A percentile compares a stretch with the other conserved stretches of the same genome.
Evolutionary conservation across 2,113 vertebrate genomes (phyloP).

Genomic region (Pycnonotus jocosus): DNA sequence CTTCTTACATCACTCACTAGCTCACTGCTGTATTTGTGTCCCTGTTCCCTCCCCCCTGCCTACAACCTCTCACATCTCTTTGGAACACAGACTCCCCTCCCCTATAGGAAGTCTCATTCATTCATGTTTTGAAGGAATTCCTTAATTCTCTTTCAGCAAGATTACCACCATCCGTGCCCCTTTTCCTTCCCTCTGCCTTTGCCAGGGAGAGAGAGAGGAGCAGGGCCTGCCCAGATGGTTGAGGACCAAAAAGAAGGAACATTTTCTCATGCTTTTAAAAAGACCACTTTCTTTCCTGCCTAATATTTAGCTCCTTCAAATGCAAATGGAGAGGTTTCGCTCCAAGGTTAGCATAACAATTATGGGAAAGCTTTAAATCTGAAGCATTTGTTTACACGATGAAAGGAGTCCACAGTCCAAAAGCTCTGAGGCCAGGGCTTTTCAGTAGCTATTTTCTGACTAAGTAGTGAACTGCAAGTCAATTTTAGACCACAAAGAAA

Average conservation of each 20-base stretch:
- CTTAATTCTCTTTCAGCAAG: conserved; percentile 71
- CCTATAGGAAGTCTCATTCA: conserved; percentile 64
- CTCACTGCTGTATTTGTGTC: conserved; percentile 26
- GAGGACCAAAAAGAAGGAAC: conserved; percentile 82
- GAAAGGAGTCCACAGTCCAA: conserved; percentile 85
- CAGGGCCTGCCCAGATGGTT: conserved; percentile 90
- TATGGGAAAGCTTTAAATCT: conserved; percentile 98
- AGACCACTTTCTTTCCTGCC: conserved; percentile 92
- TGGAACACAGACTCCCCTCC: conserved; percentile 35
- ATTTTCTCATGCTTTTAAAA: conserved; percentile 98
- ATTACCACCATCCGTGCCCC: conserved; percentile 65
- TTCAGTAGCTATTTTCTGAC: conserved; percentile 80
- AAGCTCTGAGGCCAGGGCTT: conserved; percentile 75
- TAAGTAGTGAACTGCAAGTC: conserved; percentile 81
- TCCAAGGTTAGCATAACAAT: conserved; percentile 99
- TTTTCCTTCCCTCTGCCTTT: conserved; percentile 65
- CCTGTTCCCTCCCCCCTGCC: not conserved
- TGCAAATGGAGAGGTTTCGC: conserved; percentile 95
- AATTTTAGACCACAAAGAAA: conserved; percentile 84
- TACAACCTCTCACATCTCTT: conserved; percentile 44
- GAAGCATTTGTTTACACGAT: conserved; percentile 94
- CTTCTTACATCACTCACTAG: conserved; percentile 34
- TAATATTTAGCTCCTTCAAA: conserved; percentile 99
- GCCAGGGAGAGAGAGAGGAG: conserved; percentile 71
- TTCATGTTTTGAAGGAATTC: conserved; percentile 65